Conservation (phyloP, 2,113 vertebrate genomes). For the Sula dactylatra region DNA sequence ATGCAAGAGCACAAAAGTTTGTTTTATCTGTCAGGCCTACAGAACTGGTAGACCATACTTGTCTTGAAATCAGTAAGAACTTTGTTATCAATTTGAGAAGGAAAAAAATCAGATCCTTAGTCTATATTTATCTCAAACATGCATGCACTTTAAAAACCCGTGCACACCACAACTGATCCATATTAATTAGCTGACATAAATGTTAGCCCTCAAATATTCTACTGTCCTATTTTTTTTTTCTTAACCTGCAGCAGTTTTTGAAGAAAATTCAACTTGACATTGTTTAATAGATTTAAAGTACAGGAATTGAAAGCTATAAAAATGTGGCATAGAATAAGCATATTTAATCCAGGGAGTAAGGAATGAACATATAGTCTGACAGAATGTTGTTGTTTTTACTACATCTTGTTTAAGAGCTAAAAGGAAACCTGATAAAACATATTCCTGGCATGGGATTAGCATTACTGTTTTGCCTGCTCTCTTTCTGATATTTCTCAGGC, state of each 20-base stretch:
- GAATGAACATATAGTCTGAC: conserved; percentile 52
- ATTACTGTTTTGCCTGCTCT: conserved; percentile 10
- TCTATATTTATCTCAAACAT: conserved; percentile 35
- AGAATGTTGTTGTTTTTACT: conserved; percentile 65
- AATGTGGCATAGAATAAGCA: conserved; percentile 64
- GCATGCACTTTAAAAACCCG: conserved; percentile 45
- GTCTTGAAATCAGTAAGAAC: background rate
- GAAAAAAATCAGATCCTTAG: background rate
- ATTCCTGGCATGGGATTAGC: conserved; percentile 48
- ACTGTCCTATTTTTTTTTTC: conserved; percentile 52
- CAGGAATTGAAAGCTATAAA: conserved; percentile 68
- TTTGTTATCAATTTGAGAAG: background rate
- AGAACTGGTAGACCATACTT: background rate
- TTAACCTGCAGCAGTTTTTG: conserved; percentile 66
- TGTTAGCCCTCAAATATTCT: conserved; percentile 54
- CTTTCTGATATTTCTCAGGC: conserved; percentile 41
- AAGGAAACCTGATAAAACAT: conserved; percentile 60
- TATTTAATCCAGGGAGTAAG: conserved; percentile 62
- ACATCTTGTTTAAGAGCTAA: conserved; percentile 58
- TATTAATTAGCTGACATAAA: conserved; percentile 73
- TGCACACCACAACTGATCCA: conserved; percentile 60
- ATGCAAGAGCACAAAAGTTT: background rate
- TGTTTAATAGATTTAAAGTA: conserved; percentile 73
- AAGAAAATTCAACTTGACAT: conserved; percentile 67
- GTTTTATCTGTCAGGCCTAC: background rate